phyloP scores from a whole-genome alignment of 2,113 vertebrate genomes.

The Osmerus mordax region DNA sequence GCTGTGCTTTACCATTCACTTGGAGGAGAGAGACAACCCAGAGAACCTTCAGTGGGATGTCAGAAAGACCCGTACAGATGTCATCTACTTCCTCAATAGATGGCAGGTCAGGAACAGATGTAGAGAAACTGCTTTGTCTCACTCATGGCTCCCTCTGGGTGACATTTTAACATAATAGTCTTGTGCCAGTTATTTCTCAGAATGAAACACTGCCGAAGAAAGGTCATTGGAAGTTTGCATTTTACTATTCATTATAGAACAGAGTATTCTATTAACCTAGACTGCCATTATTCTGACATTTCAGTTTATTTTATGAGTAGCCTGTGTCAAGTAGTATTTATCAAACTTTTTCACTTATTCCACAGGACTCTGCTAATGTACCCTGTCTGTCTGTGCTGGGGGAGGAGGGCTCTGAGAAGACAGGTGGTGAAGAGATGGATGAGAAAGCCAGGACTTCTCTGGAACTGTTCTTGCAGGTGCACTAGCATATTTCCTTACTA shows the following conservation, averaged over 20 bases:
- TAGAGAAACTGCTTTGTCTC: not conserved
- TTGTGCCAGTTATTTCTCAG: not conserved
- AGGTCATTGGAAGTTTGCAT: too few species aligned
- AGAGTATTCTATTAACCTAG: too few species aligned
- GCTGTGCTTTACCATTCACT: constrained; percentile 64
- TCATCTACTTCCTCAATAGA: constrained; percentile 60
- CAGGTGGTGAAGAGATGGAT: constrained; percentile 31
- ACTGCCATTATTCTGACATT: not conserved
- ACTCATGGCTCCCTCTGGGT: not conserved
- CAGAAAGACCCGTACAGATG: constrained; percentile 62
- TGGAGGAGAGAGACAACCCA: constrained; percentile 66
- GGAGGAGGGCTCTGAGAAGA: constrained; percentile 25
- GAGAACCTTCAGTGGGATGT: constrained; percentile 75
- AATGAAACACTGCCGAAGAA: not conserved
- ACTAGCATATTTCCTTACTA: not conserved
- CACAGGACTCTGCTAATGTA: constrained; percentile 53
- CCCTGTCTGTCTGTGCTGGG: constrained; percentile 45
- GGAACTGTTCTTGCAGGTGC: constrained; percentile 69
- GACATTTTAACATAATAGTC: not conserved
- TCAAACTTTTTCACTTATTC: not conserved
- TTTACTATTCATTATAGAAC: too few species aligned
- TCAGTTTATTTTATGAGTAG: not conserved
- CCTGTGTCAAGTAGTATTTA: not conserved
- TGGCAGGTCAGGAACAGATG: constrained; percentile 61
- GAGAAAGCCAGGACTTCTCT: constrained; percentile 55